Conservation (phyloP, 2,113 vertebrate genomes). For the Muntiacus muntjak region DNA sequence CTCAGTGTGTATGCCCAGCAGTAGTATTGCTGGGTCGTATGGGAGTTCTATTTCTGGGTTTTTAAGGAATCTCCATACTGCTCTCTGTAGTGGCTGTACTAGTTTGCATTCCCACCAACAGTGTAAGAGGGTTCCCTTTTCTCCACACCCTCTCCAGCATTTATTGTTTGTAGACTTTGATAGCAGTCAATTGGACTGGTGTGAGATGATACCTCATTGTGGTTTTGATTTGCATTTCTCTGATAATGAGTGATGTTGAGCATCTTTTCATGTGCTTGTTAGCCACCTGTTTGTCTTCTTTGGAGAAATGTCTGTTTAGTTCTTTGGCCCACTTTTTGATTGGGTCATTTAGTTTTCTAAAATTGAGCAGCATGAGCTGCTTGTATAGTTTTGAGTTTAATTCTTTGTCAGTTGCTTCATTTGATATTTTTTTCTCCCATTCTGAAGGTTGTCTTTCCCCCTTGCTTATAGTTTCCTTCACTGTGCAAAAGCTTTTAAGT, state of each 20-base stretch:
- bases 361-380: background rate
- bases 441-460: background rate
- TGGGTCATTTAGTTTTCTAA: background rate
- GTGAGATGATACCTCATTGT: background rate
- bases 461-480: background rate
- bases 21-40: background rate
- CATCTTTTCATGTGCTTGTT: background rate
- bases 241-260: background rate
- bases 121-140: background rate
- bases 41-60: background rate
- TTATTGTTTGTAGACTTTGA: background rate
- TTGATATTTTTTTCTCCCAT: background rate
- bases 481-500: background rate
- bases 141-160: background rate
- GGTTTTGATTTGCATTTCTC: background rate
- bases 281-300: background rate
- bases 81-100: background rate
- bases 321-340: background rate
- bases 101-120: background rate
- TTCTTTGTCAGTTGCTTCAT: background rate
- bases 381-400: background rate
- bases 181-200: fast-evolving
- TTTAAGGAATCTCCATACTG: background rate
- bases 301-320: background rate
- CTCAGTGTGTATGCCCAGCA: background rate